Evolutionary conservation across 2,113 vertebrate genomes (phyloP), one percentile per base, ranked within the genome.

Genomic region (Scytalopus superciliaris): DNA sequence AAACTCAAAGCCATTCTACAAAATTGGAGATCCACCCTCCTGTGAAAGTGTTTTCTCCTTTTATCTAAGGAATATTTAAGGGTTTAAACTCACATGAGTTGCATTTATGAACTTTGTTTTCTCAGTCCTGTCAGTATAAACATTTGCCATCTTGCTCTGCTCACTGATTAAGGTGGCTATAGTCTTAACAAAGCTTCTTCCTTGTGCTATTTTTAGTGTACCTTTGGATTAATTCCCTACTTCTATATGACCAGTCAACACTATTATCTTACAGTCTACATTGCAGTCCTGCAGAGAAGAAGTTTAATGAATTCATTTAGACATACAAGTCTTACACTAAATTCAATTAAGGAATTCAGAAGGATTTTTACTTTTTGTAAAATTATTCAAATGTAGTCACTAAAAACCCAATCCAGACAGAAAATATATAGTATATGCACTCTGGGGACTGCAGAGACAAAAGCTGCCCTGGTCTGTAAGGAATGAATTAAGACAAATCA

Each of bases 401-500:
- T 83, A 56, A 92, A 95, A 87, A 78, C 84, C 84, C 53, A 21
- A 44, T 52, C 16, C 3, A 2, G 55, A 80, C 21, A 77, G 33
- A 66, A 77, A 73, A 56, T 17, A 1, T 11, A 25, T 49, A 18
- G 16, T 67, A 42, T 88, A 12, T 70, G 60, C 27, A 18, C 59
- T 86, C 39, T 47, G 25, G 91, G 42, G 57, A 83, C 1, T 12
- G 75, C 47, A 52, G 30, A 88, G 55, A 68, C 35, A 84, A 77
- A 89, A 93, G 27, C 79, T 94, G 47, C 14, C 62, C 68, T 77
- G 42, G 35, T 85, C 59, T 92, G 31, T 81, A 75, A 92, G 60
- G 79, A 92, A 64, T 72, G 25, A 90, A 87, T 92, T 92, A 87
- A 84, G 70, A 84, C 27, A 94, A 94, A 93, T 77, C 39, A 77